Percentiles rank a stretch among this genome's conserved stretches.
Conservation (phyloP, 1,140 invertebrate species). For the Heliconius eleuchia region DNA sequence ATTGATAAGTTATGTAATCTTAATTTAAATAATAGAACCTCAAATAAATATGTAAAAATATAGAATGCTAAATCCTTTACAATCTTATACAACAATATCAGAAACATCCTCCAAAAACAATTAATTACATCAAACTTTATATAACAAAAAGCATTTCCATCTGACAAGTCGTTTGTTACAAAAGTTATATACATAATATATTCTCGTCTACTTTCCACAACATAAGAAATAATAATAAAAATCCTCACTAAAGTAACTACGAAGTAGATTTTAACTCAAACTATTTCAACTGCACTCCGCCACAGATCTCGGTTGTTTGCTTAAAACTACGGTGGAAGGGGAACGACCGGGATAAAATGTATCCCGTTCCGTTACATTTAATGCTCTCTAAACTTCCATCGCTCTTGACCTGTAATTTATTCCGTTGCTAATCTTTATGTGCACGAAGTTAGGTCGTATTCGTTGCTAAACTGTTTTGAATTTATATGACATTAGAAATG, state of each 20-base stretch:
- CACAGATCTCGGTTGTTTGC: constrained; percentile 33
- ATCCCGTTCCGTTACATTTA: constrained; percentile 16
- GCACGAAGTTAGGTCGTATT: neutral
- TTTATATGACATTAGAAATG: neutral
- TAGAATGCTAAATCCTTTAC: neutral
- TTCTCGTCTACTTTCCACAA: neutral
- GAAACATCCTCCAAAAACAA: neutral
- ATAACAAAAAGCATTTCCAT: neutral
- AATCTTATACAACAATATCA: neutral
- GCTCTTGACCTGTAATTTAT: constrained; percentile 23
- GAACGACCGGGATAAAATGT: constrained; percentile 20
- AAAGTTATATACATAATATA: neutral
- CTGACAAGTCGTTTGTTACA: neutral
- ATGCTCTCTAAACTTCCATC: constrained; percentile 14
- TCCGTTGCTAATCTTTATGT: constrained; percentile 12
- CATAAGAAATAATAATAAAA: constrained; percentile 12
- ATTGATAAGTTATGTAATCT: no score
- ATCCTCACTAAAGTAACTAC: constrained; percentile 13
- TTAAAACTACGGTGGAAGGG: constrained; percentile 20
- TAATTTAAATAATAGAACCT: neutral
- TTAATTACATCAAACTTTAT: neutral
- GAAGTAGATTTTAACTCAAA: constrained; percentile 26
- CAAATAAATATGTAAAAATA: neutral
- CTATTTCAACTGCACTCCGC: constrained; percentile 17
- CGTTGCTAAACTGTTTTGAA: neutral